Evolutionary conservation across 2,888 invertebrate genomes (phyloP).

Genomic region (Biston stratarius): DNA sequence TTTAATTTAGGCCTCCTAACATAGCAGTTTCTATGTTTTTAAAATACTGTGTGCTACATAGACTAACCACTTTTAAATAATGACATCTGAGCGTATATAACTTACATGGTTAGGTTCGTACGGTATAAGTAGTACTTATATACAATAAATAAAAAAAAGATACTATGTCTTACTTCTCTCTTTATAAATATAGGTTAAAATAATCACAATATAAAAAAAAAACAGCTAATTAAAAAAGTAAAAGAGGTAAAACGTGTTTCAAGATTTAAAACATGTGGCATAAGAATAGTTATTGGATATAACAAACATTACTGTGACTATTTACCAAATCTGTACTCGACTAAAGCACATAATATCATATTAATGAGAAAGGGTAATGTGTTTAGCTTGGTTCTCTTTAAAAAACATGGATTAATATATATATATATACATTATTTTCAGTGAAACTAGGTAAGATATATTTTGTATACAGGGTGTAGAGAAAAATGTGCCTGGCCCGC

Average conservation of each 20-base stretch:
- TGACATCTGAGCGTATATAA: conserved; percentile 21
- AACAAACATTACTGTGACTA: background rate
- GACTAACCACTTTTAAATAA: conserved; percentile 16
- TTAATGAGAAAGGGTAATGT: conserved; percentile 8
- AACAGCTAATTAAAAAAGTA: conserved; percentile 36
- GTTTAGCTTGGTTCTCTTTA: too few species aligned
- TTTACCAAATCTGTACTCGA: conserved; percentile 13
- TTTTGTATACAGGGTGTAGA: background rate
- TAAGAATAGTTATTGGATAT: conserved; percentile 15
- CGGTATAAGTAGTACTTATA: conserved; percentile 25
- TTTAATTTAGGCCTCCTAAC: conserved; percentile 32
- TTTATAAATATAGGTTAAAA: conserved; percentile 34
- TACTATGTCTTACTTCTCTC: conserved; percentile 36
- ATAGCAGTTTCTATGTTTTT: conserved; percentile 32
- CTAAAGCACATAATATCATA: conserved; percentile 20
- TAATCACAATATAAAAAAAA: conserved; percentile 32
- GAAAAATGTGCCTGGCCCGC: background rate
- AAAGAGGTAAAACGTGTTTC: conserved; percentile 25
- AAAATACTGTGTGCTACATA: conserved; percentile 43
- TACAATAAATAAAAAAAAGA: conserved; percentile 38
- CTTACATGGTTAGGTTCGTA: conserved; percentile 22
- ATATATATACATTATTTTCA: too few species aligned
- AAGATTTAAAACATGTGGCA: conserved; percentile 16
- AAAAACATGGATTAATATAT: too few species aligned
- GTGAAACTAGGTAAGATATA: background rate